phyloP scores from a whole-genome alignment of 2,113 vertebrate genomes.

The Perognathus longimembris region DNA sequence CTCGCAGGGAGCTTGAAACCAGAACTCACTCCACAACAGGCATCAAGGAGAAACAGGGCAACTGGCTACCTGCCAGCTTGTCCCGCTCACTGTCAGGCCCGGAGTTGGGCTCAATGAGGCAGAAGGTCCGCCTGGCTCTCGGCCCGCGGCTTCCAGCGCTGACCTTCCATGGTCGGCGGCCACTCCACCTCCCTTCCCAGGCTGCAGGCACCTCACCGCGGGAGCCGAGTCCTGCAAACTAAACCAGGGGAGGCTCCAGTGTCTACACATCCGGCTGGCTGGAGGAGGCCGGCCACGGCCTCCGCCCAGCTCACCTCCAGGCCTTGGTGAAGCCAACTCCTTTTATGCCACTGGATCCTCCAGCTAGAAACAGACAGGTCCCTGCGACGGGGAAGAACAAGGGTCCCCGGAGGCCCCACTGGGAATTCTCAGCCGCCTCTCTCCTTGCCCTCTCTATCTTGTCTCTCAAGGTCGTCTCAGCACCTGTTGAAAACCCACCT shows the following conservation, averaged over 20 bases:
- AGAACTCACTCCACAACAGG: constrained; percentile 82
- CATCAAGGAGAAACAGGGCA: constrained; percentile 91
- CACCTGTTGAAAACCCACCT: background rate
- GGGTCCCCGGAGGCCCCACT: too few relatives aligned
- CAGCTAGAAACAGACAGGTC: background rate
- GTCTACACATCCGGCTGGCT: background rate
- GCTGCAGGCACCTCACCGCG: rapidly evolving
- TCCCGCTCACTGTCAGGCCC: background rate
- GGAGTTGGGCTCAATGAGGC: rapidly evolving
- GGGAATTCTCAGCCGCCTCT: background rate
- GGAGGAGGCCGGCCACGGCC: background rate
- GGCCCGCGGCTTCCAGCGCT: background rate
- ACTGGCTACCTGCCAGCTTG: constrained; percentile 74
- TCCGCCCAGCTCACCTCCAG: background rate
- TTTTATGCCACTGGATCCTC: background rate
- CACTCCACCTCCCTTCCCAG: background rate
- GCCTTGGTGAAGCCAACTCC: background rate
- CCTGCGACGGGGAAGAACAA: too few relatives aligned
- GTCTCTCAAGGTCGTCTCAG: background rate
- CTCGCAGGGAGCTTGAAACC: constrained; percentile 88
- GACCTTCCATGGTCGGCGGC: background rate
- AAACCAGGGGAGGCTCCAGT: background rate
- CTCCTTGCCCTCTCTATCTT: background rate
- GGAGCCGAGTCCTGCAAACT: background rate
- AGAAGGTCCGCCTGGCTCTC: background rate